Conservation (phyloP, 2,888 invertebrate genomes). For the Andrena bicolor region DNA sequence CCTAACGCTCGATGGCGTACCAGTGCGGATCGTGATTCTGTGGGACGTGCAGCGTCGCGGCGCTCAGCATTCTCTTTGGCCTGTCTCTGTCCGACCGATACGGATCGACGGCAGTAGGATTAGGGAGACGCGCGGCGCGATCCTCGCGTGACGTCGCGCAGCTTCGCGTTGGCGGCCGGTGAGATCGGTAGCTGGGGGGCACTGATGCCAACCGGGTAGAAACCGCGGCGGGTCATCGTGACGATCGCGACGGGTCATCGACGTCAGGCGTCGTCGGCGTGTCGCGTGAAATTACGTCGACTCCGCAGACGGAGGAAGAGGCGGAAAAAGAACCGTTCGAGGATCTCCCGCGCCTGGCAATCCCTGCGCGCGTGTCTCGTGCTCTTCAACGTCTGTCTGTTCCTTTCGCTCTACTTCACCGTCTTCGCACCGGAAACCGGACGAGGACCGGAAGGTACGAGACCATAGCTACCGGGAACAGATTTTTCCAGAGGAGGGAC, state of each 20-base stretch:
- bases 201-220: conserved; percentile 22
- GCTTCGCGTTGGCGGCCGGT: conserved; percentile 15
- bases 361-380: conserved; percentile 35
- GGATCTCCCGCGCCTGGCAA: conserved; percentile 41
- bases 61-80: conserved; percentile 40
- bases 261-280: conserved; percentile 41
- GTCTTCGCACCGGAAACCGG: conserved; percentile 49
- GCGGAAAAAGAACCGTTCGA: conserved; percentile 24
- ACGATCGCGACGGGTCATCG: conserved; percentile 53
- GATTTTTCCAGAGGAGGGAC: conserved; percentile 14
- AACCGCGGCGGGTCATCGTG: conserved; percentile 32
- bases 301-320: conserved; percentile 34
- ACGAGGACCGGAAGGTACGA: conserved; percentile 56
- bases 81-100: conserved; percentile 23
- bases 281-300: conserved; percentile 51
- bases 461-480: conserved; percentile 8
- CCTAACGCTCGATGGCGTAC: conserved; percentile 83
- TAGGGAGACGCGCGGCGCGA: conserved; percentile 30
- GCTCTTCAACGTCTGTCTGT: conserved; percentile 40
- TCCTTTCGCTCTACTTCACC: conserved; percentile 29
- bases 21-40: conserved; percentile 84
- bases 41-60: conserved; percentile 80
- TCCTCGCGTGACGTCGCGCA: conserved; percentile 31
- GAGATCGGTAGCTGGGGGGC: background rate
- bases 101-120: conserved; percentile 39